phyloP scores from a whole-genome alignment of 1,140 invertebrate genomes.

The Hermetia illucens region DNA sequence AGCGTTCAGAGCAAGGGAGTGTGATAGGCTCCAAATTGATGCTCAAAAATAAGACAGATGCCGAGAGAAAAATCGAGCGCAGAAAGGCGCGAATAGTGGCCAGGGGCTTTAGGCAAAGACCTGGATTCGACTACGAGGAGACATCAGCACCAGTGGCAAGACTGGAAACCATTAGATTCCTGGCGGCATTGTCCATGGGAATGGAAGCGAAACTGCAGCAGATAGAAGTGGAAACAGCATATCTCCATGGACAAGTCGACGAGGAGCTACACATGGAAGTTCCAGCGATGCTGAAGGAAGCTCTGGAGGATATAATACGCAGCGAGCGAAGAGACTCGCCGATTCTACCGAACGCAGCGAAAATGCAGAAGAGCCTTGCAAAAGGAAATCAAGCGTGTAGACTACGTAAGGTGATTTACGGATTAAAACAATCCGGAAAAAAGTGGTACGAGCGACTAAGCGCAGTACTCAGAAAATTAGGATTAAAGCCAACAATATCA shows the following conservation, averaged over 20 bases:
- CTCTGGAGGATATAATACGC: no score
- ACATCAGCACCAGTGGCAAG: constrained; percentile 12
- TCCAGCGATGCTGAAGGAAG: constrained; percentile 11
- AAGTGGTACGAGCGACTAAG: constrained; percentile 16
- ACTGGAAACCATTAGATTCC: constrained; percentile 13
- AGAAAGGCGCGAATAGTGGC: constrained; percentile 27
- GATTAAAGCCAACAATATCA: constrained; percentile 17
- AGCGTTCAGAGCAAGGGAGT: no score
- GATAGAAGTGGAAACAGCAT: constrained; percentile 27
- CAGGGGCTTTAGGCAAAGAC: constrained; percentile 22
- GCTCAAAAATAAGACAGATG: constrained; percentile 12
- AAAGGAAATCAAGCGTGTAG: constrained; percentile 8
- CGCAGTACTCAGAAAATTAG: constrained; percentile 16
- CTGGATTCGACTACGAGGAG: constrained; percentile 19
- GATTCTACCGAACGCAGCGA: no score
- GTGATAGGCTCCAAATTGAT: no score
- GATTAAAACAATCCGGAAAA: constrained; percentile 15
- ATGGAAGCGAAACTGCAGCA: constrained; percentile 17
- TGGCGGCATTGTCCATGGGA: constrained; percentile 14
- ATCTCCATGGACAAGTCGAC: constrained; percentile 27
- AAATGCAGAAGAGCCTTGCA: no score
- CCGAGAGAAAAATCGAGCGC: constrained; percentile 9
- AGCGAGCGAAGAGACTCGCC: no score
- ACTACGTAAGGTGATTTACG: constrained; percentile 15
- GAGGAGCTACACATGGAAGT: constrained; percentile 30